A percentile compares a stretch with the other conserved stretches of the same genome.
These are phyloP conservation scores for Philereme transversata DNA, from an alignment of 2,888 invertebrate genomes.

Conservation along the genomic window DNA sequence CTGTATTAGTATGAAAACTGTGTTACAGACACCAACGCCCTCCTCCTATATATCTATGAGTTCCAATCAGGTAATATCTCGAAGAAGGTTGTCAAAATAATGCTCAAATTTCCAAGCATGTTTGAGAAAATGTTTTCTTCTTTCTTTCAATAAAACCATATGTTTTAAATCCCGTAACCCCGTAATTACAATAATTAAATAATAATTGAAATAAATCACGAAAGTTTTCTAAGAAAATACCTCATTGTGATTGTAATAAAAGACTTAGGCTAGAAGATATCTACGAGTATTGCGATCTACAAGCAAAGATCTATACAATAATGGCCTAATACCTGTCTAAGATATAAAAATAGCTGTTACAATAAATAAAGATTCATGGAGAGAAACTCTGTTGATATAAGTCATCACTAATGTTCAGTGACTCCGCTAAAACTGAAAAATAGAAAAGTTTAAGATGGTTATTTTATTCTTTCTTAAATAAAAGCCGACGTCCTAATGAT, in stretches of 20 bases:
- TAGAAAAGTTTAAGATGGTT: slow-evolving; percentile 22
- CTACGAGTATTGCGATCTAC: background rate
- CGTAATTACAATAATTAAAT: background rate
- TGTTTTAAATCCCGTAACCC: too few relatives aligned
- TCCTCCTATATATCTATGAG: too few relatives aligned
- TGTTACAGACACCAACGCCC: too few relatives aligned
- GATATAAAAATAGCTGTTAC: background rate
- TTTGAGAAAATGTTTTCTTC: too few relatives aligned
- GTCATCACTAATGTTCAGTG: slow-evolving; percentile 26
- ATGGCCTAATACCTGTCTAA: background rate
- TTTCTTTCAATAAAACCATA: too few relatives aligned
- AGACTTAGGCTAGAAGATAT: background rate
- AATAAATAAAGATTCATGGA: background rate
- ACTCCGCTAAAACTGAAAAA: slow-evolving; percentile 27
- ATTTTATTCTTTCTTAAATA: slow-evolving; percentile 20
- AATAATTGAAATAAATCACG: background rate
- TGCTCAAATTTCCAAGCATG: too few relatives aligned
- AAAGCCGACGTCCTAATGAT: slow-evolving; percentile 21
- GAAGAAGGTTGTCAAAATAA: too few relatives aligned
- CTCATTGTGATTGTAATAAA: background rate
- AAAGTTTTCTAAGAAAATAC: too few relatives aligned
- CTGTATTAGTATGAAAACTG: too few relatives aligned
- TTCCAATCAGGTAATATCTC: too few relatives aligned
- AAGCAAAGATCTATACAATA: too few relatives aligned
- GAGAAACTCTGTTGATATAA: slow-evolving; percentile 8